Evolutionary conservation across 35 echinoderm and acorn worm species (phyloP), one percentile per base, ranked within the genome.

Genomic region (Chiridota heheva): DNA sequence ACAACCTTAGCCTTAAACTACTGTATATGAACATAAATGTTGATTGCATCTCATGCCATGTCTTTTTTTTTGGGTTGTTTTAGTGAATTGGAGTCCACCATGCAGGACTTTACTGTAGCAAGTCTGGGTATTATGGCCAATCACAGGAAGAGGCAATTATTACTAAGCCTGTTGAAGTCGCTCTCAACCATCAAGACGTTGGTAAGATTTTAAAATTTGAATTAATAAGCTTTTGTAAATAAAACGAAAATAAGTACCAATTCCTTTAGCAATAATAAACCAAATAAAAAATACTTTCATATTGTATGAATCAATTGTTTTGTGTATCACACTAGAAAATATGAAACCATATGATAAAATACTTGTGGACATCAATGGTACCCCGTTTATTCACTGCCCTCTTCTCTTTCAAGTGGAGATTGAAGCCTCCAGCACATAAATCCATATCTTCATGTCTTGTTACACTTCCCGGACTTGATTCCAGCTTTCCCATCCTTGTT

Each of bases 141-240:
- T n/a, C 78, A 86, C 43, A 65, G 76, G 43, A 96, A 90, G 51
- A 86, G 78, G 80, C 76, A 80, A 46, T 83, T 90, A 22, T 45
- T 96, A 0, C 69, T 90, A 51, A 86, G 69, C 58, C 70, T 96
- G 36, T 77, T 96, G 41, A 96, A 90, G 82, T 84, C 79, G 32
- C 78, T 96, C 7, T 74, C 86, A 6, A 96, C 92, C 24, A 96
- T 96, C 29, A 86, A 96, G 40, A 96, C 92, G 32, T 63, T 96
- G 82, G 92, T 96, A 77, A 61, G 83, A 43, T 73, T 40, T 73
- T 40, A 1, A 10, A 15, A 20, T 73, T 40, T 40, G 37, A 26
- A 67, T 1, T 67, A 1, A 4, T 68, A 17, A 27, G 34, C 7
- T 36, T 20, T 30, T 37, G 34, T 68, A 29, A 27, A 32, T 20